phyloP scores from a whole-genome alignment of 1,140 invertebrate genomes.

The Argopecten irradians region DNA sequence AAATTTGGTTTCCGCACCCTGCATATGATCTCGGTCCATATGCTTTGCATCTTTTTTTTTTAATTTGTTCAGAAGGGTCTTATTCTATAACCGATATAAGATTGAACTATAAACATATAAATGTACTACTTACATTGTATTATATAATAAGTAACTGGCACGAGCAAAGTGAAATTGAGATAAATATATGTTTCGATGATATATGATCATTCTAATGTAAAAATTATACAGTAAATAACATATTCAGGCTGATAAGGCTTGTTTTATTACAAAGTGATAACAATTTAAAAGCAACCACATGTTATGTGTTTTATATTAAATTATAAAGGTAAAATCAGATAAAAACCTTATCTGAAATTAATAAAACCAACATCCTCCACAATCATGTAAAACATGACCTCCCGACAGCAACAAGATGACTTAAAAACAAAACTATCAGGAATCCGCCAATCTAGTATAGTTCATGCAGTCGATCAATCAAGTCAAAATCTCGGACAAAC shows the following conservation, averaged over 20 bases:
- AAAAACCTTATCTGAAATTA: neutral
- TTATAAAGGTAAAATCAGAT: neutral
- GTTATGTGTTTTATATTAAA: neutral
- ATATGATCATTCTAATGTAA: no score
- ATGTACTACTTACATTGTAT: no score
- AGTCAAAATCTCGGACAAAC: neutral
- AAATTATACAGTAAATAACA: no score
- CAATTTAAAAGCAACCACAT: neutral
- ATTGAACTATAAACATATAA: no score
- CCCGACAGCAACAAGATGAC: neutral
- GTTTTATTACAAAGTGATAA: neutral
- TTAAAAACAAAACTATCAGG: neutral
- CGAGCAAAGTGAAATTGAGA: no score
- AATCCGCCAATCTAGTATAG: neutral
- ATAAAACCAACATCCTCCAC: neutral
- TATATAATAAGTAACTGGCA: no score
- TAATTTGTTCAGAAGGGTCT: no score
- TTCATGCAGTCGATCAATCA: neutral
- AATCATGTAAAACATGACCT: neutral
- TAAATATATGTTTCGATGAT: no score
- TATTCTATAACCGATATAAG: no score
- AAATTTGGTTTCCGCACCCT: no score
- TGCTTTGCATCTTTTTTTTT: no score
- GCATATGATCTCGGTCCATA: no score
- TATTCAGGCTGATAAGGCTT: neutral